Evolutionary conservation across 2,797 vertebrate genomes (phyloP), one percentile per base, ranked within the genome.

Genomic region (Argentina silus): DNA sequence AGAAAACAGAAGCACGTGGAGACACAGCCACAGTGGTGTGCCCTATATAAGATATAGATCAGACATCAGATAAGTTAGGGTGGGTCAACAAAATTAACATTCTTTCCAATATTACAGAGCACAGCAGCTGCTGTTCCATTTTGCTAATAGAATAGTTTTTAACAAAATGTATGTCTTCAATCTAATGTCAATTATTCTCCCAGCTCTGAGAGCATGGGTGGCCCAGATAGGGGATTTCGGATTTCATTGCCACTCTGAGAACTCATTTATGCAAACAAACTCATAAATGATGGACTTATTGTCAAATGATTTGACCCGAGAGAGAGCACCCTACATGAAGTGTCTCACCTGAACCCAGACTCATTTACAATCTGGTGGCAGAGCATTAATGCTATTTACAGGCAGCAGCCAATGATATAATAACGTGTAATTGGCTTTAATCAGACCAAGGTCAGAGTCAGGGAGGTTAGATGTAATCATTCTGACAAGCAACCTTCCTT

Each of bases 211-310:
- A 45, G 51, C 67, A 56, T 15, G 42, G 36, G 67, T 57, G 36
- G 42, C 11, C 67, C 53, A 69, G 55, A 69, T 45, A 59, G 43
- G 7, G 21, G 55, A 45, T 44, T 50, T 67, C 27, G 59, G 6
- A 27, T 57, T 44, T 6, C 76, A 72, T 87, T 79, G 83, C 56
- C 63, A 73, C 53, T 65, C 50, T 42, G 67, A 68, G 77, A 78
- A 78, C 63, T 85, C 75, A 86, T 85, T 82, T 79, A 80, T 87
- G 78, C 57, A 6, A 61, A 83, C 81, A 45, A 82, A 78, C 74
- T 80, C 74, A 83, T 87, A 85, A 83, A 90, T 86, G 80, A 84
- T 87, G 74, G 77, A 88, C 72, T 74, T 78, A 77, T 81, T 80
- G 80, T 87, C 76, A 83, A 81, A 81, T 63, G 63, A 62, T 83